Evolutionary conservation across 2,888 invertebrate species (phyloP), one percentile per base, ranked within the genome.

Genomic region (Dichetophora obliterata): DNA sequence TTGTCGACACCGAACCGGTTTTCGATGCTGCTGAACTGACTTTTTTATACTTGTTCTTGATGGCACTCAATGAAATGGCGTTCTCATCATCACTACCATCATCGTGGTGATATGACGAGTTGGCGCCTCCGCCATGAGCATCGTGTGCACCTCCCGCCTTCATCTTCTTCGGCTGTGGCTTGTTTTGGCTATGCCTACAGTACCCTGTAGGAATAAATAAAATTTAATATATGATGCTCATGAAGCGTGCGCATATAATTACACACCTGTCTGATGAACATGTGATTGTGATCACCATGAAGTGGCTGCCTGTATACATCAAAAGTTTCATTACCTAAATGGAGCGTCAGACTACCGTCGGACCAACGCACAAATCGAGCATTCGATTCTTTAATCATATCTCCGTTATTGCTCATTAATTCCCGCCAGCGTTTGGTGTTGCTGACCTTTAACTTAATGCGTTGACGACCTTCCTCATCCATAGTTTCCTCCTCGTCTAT

Each of bases 391-490:
- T 95, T 94, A 1, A 93, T 90, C 16, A 94, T 92, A 84, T 95
- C 94, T 24, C 96, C 97, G 75, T 95, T 93, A 79, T 95, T 93
- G 86, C 96, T 95, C 88, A 96, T 94, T 11, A 90, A 91, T 19
- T 95, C 95, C 52, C 96, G 92, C 99, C 99, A 99, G 11, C 99
- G 92, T 72, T 99, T 96, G 0, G 99, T 99, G 89, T 99, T 99
- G 90, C 99, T 99, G 14, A 99, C 97, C 90, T 97, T 97, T 50
- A 97, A 90, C 89, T 97, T 97, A 72, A 97, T 90, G 88, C 98
- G 86, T 78, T 90, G 90, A 78, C 98, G 91, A 85, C 99, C 99
- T 91, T 99, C 99, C 86, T 99, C 99, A 86, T 99, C 99, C 82
- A 98, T 90, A 0, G 97, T 96, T 88, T 98, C 98, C 88, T 99